These are phyloP conservation scores for Paralichthys olivaceus DNA, from an alignment of 2,113 vertebrate species.

Conservation along the genomic window DNA sequence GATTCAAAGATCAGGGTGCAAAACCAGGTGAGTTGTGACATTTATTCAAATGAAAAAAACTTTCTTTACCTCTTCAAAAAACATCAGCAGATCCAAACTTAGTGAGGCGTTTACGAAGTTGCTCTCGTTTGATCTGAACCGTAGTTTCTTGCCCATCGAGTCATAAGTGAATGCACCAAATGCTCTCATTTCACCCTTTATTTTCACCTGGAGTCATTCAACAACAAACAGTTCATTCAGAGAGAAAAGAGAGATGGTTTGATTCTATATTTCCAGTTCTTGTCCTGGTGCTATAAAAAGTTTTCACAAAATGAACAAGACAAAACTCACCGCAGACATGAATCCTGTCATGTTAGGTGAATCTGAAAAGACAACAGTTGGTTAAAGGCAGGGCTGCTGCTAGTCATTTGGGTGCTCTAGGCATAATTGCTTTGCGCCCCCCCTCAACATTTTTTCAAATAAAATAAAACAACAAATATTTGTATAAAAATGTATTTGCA, in stretches of 20 bases:
- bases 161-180: constrained; percentile 75
- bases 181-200: constrained; percentile 63
- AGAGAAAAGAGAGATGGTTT: background rate
- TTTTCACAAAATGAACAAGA: background rate
- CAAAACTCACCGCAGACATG: constrained; percentile 68
- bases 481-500: too few species aligned
- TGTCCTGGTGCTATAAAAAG: background rate
- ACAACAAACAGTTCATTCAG: background rate
- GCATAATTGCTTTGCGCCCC: too few species aligned
- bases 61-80: constrained; percentile 78
- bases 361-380: constrained; percentile 63
- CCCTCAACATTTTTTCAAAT: too few species aligned
- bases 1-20: background rate
- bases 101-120: constrained; percentile 57
- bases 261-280: background rate
- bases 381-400: background rate
- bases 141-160: constrained; percentile 74
- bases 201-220: constrained; percentile 50
- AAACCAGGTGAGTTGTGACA: background rate
- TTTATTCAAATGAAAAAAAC: background rate
- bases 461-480: too few species aligned
- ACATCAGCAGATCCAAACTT: constrained; percentile 77
- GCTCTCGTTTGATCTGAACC: constrained; percentile 76
- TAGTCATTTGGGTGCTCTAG: too few species aligned
- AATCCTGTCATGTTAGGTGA: constrained; percentile 76